A percentile compares a stretch with the other conserved stretches of the same genome.
phyloP scores from a whole-genome alignment of 1,140 invertebrate genomes.

The Drosophila bifasciata region DNA sequence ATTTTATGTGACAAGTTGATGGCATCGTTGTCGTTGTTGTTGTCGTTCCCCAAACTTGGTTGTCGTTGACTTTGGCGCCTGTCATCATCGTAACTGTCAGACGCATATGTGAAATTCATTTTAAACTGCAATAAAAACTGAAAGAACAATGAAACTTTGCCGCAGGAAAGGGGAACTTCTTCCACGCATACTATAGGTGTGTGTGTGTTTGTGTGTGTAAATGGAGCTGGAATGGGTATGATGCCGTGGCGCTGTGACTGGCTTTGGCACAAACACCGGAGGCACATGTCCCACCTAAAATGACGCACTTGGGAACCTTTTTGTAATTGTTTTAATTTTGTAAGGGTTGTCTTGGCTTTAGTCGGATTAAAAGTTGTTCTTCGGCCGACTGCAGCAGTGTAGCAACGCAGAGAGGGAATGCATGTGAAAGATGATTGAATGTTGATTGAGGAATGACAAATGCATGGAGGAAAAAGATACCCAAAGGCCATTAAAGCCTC shows the following conservation, averaged over 20 bases:
- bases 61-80: conserved; percentile 48
- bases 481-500: no score
- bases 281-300: conserved; percentile 35
- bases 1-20: conserved; percentile 61
- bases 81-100: conserved; percentile 65
- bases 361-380: conserved; percentile 9
- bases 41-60: neutral
- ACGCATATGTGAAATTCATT: conserved; percentile 73
- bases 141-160: conserved; percentile 64
- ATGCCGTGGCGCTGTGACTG: neutral
- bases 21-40: conserved; percentile 11
- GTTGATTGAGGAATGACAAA: conserved; percentile 17
- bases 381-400: conserved; percentile 1
- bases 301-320: conserved; percentile 68
- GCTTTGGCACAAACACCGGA: conserved; percentile 9
- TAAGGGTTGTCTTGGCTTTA: conserved; percentile 9
- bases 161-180: neutral
- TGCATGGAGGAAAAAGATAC: no score
- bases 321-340: conserved; percentile 65
- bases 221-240: neutral
- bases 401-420: conserved; percentile 3
- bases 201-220: neutral
- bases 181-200: neutral
- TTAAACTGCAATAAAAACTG: conserved; percentile 78
- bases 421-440: conserved; percentile 23